Percentiles rank a stretch among this genome's conserved stretches.
These are phyloP conservation scores for Maccullochella peelii DNA, from an alignment of 2,113 vertebrate genomes.

Conservation along the genomic window DNA sequence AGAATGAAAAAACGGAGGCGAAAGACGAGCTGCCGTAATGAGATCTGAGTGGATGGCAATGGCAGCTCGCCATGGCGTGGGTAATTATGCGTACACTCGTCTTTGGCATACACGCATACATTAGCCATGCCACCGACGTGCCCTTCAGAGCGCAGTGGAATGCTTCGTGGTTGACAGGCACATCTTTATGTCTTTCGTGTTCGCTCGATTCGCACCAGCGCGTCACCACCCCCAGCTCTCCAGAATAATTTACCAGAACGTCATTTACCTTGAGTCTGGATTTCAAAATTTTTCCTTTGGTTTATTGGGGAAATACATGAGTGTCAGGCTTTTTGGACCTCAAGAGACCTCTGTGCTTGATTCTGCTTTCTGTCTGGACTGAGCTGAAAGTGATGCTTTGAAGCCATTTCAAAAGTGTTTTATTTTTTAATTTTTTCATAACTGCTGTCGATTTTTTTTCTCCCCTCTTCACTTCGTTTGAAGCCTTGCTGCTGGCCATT, in stretches of 20 bases:
- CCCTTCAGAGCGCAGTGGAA: constrained; percentile 42
- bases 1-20: constrained; percentile 38
- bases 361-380: constrained; percentile 58
- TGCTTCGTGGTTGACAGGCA: constrained; percentile 35
- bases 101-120: constrained; percentile 52
- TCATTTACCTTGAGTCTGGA: constrained; percentile 44
- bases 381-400: constrained; percentile 72
- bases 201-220: constrained; percentile 34
- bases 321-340: constrained; percentile 23
- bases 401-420: constrained; percentile 71
- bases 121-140: constrained; percentile 41
- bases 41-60: constrained; percentile 50
- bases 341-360: constrained; percentile 57
- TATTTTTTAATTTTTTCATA: constrained; percentile 25
- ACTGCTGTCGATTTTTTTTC: constrained; percentile 50
- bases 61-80: constrained; percentile 56
- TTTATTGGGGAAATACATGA: constrained; percentile 40
- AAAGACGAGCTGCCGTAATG: constrained; percentile 63
- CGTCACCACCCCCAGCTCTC: constrained; percentile 47
- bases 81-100: constrained; percentile 55
- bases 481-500: constrained; percentile 66
- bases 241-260: constrained; percentile 57
- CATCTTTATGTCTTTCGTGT: constrained; percentile 30
- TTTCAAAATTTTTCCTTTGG: constrained; percentile 42
- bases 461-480: constrained; percentile 56